These are phyloP conservation scores for Torymus auratus DNA, from an alignment of 2,888 invertebrate species.

Conservation along the genomic window DNA sequence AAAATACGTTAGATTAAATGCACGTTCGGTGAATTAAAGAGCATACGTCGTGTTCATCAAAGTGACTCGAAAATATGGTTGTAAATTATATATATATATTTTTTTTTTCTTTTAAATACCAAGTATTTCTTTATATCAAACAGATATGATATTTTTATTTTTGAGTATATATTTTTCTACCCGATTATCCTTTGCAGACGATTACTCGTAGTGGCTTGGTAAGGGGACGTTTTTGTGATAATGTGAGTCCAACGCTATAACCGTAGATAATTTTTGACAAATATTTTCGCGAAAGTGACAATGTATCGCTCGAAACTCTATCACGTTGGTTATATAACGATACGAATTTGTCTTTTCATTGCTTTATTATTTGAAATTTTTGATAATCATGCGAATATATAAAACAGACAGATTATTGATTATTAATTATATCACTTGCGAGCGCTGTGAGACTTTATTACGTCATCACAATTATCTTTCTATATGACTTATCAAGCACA, in stretches of 20 bases:
- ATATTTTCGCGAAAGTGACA: not conserved
- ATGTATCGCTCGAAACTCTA: not conserved
- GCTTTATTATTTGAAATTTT: no score
- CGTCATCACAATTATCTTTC: constrained; percentile 34
- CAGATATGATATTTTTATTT: constrained; percentile 1
- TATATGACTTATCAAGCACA: constrained; percentile 6
- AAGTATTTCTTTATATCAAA: not conserved
- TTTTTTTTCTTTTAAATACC: no score
- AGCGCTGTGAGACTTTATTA: not conserved
- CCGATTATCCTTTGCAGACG: not conserved
- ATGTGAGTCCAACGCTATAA: not conserved
- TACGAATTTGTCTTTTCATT: no score
- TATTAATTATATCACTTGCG: constrained; percentile 6
- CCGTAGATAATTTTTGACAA: not conserved
- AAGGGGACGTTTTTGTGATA: no score
- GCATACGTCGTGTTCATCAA: no score
- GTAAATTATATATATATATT: no score
- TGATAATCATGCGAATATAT: not conserved
- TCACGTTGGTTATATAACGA: not conserved
- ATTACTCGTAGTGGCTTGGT: not conserved
- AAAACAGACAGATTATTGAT: constrained; percentile 10
- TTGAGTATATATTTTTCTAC: not conserved
- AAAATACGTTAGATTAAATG: not conserved
- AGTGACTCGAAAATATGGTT: no score
- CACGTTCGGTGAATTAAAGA: no score